These are phyloP conservation scores for Nyctibius bracteatus DNA, from an alignment of 2,113 vertebrate genomes.

Conservation along the genomic window DNA sequence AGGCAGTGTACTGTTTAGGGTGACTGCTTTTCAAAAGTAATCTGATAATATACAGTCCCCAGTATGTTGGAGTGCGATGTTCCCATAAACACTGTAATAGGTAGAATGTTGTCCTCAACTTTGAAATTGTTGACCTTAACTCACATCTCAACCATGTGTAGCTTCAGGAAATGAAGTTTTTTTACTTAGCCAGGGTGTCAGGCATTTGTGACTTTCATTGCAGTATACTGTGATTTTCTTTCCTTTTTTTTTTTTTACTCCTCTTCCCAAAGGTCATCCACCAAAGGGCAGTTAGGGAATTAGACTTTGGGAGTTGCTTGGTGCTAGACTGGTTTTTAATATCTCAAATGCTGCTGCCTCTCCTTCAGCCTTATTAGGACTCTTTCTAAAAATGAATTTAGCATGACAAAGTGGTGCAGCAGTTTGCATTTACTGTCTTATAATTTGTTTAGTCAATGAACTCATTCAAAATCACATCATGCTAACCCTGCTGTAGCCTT, in stretches of 20 bases:
- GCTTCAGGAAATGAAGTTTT: neutral
- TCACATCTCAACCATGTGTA: neutral
- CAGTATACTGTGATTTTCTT: neutral
- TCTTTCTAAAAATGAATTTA: neutral
- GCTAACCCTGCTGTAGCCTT: neutral
- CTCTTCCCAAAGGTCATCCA: neutral
- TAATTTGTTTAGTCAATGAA: neutral
- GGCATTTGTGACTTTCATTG: neutral
- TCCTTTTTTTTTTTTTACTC: accelerated
- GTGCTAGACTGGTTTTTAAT: slow-evolving; percentile 60
- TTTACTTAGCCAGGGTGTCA: neutral
- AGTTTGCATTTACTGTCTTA: neutral
- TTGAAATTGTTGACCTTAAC: neutral
- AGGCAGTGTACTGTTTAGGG: neutral
- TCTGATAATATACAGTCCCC: neutral
- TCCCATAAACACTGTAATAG: neutral
- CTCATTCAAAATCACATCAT: neutral
- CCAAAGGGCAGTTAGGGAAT: neutral
- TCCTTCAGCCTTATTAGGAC: slow-evolving; percentile 3
- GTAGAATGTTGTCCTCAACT: neutral
- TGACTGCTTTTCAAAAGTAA: neutral
- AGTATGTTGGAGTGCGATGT: neutral
- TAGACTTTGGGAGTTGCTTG: slow-evolving; percentile 1
- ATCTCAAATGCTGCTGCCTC: slow-evolving; percentile 42
- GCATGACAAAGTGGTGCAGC: neutral